These are phyloP conservation scores for Apis laboriosa DNA, from an alignment of 1,140 invertebrate species.

Conservation along the genomic window DNA sequence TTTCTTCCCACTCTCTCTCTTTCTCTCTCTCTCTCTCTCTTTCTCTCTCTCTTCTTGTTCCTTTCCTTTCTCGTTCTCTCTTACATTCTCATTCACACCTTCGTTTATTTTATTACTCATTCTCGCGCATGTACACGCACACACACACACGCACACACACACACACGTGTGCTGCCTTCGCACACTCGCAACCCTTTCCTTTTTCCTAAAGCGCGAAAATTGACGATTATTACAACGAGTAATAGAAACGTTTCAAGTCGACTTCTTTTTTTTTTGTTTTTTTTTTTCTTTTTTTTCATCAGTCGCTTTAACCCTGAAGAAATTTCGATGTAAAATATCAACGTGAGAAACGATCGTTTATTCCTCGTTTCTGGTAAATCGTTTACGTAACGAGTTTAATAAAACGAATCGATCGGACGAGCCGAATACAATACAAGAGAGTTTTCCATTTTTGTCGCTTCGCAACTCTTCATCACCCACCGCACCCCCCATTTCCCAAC, in stretches of 20 bases:
- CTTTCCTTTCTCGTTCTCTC: neutral
- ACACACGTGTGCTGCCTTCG: no score
- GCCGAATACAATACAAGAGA: neutral
- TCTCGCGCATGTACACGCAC: constrained; percentile 19
- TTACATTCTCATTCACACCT: neutral
- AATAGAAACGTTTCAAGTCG: no score
- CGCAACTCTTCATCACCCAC: neutral
- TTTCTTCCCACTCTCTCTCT: constrained; percentile 34
- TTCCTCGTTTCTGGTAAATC: neutral
- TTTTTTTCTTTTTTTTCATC: no score
- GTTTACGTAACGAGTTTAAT: neutral
- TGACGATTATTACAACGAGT: neutral
- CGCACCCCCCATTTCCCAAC: no score
- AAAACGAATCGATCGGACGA: neutral
- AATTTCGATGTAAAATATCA: neutral
- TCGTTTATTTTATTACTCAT: constrained; percentile 10
- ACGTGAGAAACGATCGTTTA: neutral
- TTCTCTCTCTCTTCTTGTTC: neutral
- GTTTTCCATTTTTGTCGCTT: neutral
- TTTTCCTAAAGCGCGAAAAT: neutral
- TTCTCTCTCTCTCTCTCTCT: neutral
- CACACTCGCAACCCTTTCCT: neutral
- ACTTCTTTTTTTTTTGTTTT: no score
- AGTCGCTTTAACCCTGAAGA: constrained; percentile 28
- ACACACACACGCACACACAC: constrained; percentile 19